Evolutionary conservation across 2,113 vertebrate species (phyloP).

Genomic region (Acanthisitta chloris): DNA sequence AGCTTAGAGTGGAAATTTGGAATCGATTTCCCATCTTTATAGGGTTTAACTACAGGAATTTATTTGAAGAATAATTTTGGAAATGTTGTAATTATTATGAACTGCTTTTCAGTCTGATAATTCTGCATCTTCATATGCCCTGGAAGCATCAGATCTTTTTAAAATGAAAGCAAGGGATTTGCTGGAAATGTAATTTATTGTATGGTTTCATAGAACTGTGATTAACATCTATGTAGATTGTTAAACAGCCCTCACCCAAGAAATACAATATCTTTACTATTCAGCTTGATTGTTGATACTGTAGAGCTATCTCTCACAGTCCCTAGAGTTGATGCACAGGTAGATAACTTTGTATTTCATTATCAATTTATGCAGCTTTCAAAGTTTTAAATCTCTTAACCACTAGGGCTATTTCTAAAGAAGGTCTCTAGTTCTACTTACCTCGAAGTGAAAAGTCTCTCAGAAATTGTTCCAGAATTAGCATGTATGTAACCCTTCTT

Average conservation of each 20-base stretch:
- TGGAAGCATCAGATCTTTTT: background rate
- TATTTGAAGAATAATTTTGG: slow-evolving; percentile 23
- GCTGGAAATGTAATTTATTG: background rate
- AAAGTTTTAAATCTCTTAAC: background rate
- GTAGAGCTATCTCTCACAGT: background rate
- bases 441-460: background rate
- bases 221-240: background rate
- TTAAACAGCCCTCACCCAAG: background rate
- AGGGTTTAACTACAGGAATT: background rate
- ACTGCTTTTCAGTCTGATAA: slow-evolving; percentile 17
- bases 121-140: background rate
- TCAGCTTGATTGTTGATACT: accelerated
- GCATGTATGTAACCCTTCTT: background rate
- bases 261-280: background rate
- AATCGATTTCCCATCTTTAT: slow-evolving; percentile 12
- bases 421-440: background rate
- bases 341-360: background rate
- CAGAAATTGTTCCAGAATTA: background rate
- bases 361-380: background rate
- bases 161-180: background rate
- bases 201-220: background rate
- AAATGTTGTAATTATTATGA: background rate
- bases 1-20: slow-evolving; percentile 1
- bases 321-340: background rate
- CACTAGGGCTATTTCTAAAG: background rate